Base-by-base conservation (phyloP, 2,113 vertebrate genomes). In the Carassius carassius region DNA sequence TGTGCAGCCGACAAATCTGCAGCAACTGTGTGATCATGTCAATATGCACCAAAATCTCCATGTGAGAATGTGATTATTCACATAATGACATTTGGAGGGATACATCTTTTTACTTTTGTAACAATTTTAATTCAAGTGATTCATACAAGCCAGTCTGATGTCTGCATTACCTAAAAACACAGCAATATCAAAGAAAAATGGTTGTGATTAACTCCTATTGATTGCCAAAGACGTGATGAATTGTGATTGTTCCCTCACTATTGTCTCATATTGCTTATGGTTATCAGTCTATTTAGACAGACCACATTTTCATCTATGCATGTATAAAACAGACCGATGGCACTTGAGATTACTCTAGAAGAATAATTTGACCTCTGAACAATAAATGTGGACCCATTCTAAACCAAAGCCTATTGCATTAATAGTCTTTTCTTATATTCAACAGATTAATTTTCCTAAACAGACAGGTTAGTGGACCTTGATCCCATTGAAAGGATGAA, bases 371-470 rank as follows among this genome's bases (percentile, higher is more conserved):
- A 92, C 89, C 90, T 88, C 76, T 32, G 90, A 93, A 94, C 92
- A 89, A 94, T 94, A 92, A 41, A 73, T 60, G 85, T 90, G 88
- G 88, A 85, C 86, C 73, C 92, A 86, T 79, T 89, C 95, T 92
- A 91, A 91, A 93, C 93, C 93, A 91, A 93, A 88, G 75, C 90
- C 91, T 91, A 94, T 89, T 93, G 91, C 94, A 93, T 94, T 95
- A 94, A 94, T 93, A 91, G 91, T 91, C 91, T 92, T 94, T 95
- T 54, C 16, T 95, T 94, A 95, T 96, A 95, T 95, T 95, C 95
- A 95, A 94, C 92, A 95, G 95, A 96, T 96, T 96, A 94, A 95
- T 96, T 96, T 93, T 92, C 92, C 91, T 90, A 81, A 95, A 94
- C 95, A 94, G 95, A 90, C 86, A 84, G 93, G 94, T 95, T 93